phyloP scores from a whole-genome alignment of 2,888 invertebrate species.

The Acleris holmiana region DNA sequence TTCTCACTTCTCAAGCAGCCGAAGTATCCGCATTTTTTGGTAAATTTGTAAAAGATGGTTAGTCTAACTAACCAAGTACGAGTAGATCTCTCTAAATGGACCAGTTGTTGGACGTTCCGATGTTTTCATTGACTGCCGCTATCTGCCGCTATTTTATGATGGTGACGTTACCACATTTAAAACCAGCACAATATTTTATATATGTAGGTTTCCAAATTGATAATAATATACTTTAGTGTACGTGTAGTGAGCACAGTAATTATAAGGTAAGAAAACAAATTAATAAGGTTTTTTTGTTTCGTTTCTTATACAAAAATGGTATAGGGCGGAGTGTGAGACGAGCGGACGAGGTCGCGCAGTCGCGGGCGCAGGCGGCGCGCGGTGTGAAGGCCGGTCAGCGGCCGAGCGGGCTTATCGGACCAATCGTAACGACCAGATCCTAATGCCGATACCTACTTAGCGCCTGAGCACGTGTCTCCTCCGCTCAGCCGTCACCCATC shows the following conservation, averaged over 20 bases:
- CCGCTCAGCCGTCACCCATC: conserved; percentile 23
- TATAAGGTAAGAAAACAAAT: neutral
- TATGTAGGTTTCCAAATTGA: no score
- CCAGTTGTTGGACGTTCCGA: no score
- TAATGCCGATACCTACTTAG: conserved; percentile 42
- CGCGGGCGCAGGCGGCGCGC: conserved; percentile 53
- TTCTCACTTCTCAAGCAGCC: no score
- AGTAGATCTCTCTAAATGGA: no score
- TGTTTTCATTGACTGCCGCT: no score
- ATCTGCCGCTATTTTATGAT: no score
- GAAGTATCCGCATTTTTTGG: no score
- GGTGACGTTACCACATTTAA: no score
- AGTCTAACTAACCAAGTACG: no score
- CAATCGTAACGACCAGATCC: conserved; percentile 69
- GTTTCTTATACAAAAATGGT: conserved; percentile 38
- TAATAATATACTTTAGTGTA: no score
- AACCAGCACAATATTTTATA: no score
- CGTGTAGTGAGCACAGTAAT: neutral
- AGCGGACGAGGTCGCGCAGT: conserved; percentile 61
- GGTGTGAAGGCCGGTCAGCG: conserved; percentile 83
- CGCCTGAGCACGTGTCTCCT: conserved; percentile 66
- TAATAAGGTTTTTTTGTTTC: neutral
- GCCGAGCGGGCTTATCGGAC: conserved; percentile 76
- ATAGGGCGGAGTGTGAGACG: conserved; percentile 52
- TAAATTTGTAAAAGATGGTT: no score